Evolutionary conservation across 2,113 vertebrate species (phyloP), one percentile per base, ranked within the genome.

Genomic region (Cochlearius cochlearius): DNA sequence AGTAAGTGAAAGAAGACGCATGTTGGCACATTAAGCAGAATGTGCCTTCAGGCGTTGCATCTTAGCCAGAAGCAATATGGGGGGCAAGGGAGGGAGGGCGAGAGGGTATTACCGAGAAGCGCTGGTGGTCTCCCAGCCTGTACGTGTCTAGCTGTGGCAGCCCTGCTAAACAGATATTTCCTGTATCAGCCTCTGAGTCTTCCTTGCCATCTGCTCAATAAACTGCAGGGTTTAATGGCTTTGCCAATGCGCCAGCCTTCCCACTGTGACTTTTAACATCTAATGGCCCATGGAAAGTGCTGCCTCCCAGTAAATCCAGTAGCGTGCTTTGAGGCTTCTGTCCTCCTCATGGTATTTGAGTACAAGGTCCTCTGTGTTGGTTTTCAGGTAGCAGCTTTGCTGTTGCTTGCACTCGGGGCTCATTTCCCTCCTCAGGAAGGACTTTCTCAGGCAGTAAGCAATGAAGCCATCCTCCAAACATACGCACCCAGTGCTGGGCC

Each of bases 281-380:
- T 55, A 19, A 20, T 23, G 53, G 53, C 67, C 52, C 9, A 7
- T 15, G 38, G 45, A 50, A 60, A 15, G 32, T 60, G 90, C 38
- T 2, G 4, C 67, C 23, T 76, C 49, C 53, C 9, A 41, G 41
- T 52, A 64, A 71, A 73, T 27, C 39, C n/a, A 59, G 34, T 18
- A 45, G 30, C 10, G 20, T 8, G 1, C 84, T 75, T 20, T 13
- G 38, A 68, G 66, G 20, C 47, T 62, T 58, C 58, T 0, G 0
- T 85, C 32, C 15, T n/a, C 27, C 75, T 87, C 1, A 0, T 4
- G 1, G 32, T 25, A 9, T 49, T 77, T 49, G 84, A 26, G 38
- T 27, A 29, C 69, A 25, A 50, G 30, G 12, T 58, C 68, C 63
- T 92, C 62, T 73, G 26, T 32, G 2, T 2, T 26, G 15, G 5